Evolutionary conservation across 2,113 vertebrate species (phyloP), one percentile per base, ranked within the genome.

Genomic region (Phainopepla nitens): DNA sequence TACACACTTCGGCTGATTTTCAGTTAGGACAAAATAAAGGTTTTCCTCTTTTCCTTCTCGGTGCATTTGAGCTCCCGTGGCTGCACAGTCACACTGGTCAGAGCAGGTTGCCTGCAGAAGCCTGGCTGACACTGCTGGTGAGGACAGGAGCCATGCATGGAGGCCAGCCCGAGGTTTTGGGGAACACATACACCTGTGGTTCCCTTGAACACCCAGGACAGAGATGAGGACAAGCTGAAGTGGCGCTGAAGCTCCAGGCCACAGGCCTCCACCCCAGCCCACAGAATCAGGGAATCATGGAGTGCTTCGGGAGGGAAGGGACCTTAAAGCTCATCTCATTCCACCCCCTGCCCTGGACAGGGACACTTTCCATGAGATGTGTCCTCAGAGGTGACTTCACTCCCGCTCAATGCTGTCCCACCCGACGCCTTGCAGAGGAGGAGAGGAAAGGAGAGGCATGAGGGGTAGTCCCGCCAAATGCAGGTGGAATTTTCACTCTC

Each of bases 121-220:
- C 53, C 51, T 13, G 44, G 68, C 39, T 69, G 82, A 6, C 31
- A 0, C 0, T 72, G 82, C 39, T 6, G 18, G 33, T 0, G 10
- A 62, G 78, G 68, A 58, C 68, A 44, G 0, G 6, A 87, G 53
- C 49, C 51, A 6, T 1, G 0, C 1, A 2, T 0, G 22, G 49
- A 36, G 35, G 23, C 44, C 73, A 73, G 64, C 11, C 33, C 44
- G 41, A 9, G 71, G 21, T 42, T 49, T 6, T 35, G 78, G 14
- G 15, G 42, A 15, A 29, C 47, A 47, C 45, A 47, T 21, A 47
- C 45, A 47, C 45, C 0, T 17, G 64, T 13, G 18, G 51, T 2
- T 19, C 41, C 79, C 54, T 33, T 28, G n/a, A 36, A 47, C 44
- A 22, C 2, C 20, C 8, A 5, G 11, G 53, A 33, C 35, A 44